phyloP scores from a whole-genome alignment of 2,113 vertebrate species.

The Columbina picui region DNA sequence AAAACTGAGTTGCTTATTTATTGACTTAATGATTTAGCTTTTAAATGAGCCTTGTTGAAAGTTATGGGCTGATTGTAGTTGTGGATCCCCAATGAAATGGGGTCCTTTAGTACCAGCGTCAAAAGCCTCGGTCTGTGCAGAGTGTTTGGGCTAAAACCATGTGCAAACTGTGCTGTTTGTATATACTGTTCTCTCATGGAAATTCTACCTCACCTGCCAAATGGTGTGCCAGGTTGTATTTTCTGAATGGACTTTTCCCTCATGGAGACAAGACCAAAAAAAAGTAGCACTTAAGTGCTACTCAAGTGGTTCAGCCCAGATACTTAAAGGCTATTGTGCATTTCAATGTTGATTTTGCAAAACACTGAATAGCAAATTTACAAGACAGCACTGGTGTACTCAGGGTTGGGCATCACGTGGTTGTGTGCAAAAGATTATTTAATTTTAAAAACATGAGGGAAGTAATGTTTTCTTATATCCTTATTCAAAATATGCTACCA shows the following conservation, averaged over 20 bases:
- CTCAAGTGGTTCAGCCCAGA: not conserved
- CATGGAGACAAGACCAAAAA: not conserved
- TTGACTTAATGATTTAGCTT: not conserved
- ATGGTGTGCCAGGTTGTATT: not conserved
- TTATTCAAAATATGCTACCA: not conserved
- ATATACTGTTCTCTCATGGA: not conserved
- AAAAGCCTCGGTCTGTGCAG: not conserved
- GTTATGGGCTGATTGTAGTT: not conserved
- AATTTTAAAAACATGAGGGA: not conserved
- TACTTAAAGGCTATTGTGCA: not conserved
- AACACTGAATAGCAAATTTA: not conserved
- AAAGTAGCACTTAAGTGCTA: not conserved
- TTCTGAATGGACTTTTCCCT: not conserved
- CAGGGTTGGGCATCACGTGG: not conserved
- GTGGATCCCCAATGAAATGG: not conserved
- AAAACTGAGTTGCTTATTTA: not conserved
- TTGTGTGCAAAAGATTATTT: not conserved
- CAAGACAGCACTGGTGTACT: not conserved
- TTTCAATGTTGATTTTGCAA: not conserved
- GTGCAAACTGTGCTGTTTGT: accelerated
- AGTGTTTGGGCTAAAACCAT: not conserved
- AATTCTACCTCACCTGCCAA: not conserved
- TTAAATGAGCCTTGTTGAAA: not conserved
- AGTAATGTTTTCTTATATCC: not conserved
- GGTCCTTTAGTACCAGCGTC: not conserved